phyloP scores from a whole-genome alignment of 2,113 vertebrate species.

The Pangasianodon gigas region DNA sequence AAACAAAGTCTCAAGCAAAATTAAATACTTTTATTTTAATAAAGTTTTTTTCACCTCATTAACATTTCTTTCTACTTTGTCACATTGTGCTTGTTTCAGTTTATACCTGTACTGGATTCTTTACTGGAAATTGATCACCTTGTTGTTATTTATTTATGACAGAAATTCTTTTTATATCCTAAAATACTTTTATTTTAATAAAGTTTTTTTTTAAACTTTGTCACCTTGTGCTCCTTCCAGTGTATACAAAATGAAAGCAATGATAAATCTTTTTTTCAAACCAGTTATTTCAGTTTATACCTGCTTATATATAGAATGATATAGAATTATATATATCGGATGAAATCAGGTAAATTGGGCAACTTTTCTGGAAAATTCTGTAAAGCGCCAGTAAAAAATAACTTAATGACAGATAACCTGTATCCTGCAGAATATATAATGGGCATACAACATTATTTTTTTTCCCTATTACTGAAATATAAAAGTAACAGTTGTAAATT shows the following conservation, averaged over 20 bases:
- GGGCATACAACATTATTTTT: neutral
- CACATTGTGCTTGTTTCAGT: neutral
- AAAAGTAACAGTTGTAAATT: neutral
- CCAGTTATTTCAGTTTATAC: too few species aligned
- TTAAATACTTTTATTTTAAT: neutral
- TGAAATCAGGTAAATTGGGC: neutral
- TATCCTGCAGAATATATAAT: neutral
- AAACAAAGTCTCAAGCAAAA: neutral
- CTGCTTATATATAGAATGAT: neutral
- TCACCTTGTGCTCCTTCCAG: too few species aligned
- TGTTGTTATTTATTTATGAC: neutral
- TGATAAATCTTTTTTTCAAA: too few species aligned
- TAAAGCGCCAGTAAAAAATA: neutral
- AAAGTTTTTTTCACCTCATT: neutral
- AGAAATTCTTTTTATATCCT: too few species aligned
- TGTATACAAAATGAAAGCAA: too few species aligned
- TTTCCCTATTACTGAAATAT: neutral
- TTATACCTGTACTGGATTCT: neutral
- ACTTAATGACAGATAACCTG: neutral
- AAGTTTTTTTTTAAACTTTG: too few species aligned
- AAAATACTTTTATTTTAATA: too few species aligned
- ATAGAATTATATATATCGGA: neutral
- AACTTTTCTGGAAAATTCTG: neutral
- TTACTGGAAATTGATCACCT: neutral
- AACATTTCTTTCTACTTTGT: neutral